Percentiles rank a stretch among this genome's conserved stretches.
phyloP scores from a whole-genome alignment of 2,888 invertebrate genomes.

The Strigamia transsilvanica region DNA sequence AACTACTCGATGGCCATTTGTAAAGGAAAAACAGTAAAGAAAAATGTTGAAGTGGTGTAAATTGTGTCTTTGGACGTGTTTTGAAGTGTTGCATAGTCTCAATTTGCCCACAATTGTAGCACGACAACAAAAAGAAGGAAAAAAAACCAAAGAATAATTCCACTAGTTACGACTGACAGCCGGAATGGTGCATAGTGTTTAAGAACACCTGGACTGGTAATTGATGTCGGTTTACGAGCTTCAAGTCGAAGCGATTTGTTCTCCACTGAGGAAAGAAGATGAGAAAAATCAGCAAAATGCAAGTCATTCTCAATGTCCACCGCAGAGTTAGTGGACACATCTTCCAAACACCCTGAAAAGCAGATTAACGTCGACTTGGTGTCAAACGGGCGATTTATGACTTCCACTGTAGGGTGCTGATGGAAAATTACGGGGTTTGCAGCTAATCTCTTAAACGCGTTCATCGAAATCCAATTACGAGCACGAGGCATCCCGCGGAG shows the following conservation, averaged over 20 bases:
- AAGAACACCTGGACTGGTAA: neutral
- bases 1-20: constrained; percentile 17
- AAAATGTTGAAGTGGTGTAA: neutral
- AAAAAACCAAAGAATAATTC: neutral
- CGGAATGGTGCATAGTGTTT: neutral
- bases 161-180: neutral
- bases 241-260: neutral
- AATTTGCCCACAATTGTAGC: constrained; percentile 1
- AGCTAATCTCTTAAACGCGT: constrained; percentile 38
- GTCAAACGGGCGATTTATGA: constrained; percentile 27
- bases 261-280: neutral
- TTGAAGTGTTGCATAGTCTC: neutral
- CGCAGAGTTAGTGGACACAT: constrained; percentile 27
- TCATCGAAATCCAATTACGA: constrained; percentile 38
- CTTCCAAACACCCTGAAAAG: constrained; percentile 11
- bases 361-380: constrained; percentile 26
- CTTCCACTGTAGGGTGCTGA: constrained; percentile 38
- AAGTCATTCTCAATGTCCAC: constrained; percentile 14
- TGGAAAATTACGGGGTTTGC: constrained; percentile 38
- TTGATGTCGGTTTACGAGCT: neutral
- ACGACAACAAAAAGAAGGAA: neutral
- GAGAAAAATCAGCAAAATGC: neutral
- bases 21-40: neutral
- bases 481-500: constrained; percentile 29
- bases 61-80: neutral